These are phyloP conservation scores for Neolamprologus hecqui DNA, from an alignment of 2,113 vertebrate species.

Conservation along the genomic window DNA sequence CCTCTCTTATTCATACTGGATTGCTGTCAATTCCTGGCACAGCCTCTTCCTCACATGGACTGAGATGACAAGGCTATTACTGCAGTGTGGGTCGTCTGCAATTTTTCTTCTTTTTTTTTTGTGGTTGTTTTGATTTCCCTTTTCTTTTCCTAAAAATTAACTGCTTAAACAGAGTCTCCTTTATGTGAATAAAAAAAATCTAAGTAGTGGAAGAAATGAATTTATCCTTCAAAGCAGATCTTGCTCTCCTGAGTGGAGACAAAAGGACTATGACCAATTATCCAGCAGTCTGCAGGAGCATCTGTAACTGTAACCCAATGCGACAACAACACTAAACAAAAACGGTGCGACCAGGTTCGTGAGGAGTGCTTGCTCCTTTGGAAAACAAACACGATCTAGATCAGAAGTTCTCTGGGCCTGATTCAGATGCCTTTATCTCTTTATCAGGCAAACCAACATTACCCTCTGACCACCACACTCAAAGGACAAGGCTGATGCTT, in stretches of 20 bases:
- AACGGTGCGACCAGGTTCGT: neutral
- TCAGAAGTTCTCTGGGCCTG: neutral
- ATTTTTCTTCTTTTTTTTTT: neutral
- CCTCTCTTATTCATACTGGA: slow-evolving; percentile 45
- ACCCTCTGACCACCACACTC: neutral
- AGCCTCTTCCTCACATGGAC: slow-evolving; percentile 46
- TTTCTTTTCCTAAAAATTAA: neutral
- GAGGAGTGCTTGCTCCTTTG: neutral
- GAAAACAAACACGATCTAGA: neutral
- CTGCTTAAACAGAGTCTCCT: neutral
- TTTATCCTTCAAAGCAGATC: neutral
- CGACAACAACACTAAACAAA: neutral
- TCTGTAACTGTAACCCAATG: neutral
- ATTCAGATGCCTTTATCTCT: neutral
- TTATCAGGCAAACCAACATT: neutral
- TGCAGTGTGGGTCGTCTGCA: slow-evolving; percentile 23
- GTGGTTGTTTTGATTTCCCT: neutral
- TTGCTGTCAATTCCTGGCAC: slow-evolving; percentile 31
- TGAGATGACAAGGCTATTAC: slow-evolving; percentile 46
- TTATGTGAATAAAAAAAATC: neutral
- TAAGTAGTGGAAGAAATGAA: neutral
- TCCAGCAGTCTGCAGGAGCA: neutral
- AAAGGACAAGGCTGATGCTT: neutral
- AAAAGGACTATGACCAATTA: neutral
- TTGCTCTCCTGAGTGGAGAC: neutral